Base-by-base conservation (phyloP, 2,888 invertebrate genomes). In the Drosophila anomalipes region DNA sequence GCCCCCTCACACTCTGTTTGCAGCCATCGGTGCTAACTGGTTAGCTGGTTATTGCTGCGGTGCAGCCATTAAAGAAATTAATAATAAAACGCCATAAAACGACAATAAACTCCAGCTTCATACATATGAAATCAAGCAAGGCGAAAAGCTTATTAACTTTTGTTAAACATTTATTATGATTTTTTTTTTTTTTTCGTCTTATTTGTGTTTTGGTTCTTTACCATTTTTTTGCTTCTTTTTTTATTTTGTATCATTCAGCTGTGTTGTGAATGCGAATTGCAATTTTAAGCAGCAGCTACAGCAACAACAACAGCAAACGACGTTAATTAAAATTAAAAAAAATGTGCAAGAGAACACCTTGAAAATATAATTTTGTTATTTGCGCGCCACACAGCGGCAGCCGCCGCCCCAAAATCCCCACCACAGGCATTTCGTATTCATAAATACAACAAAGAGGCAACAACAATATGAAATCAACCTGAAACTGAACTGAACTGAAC, bases 281-380 rank as follows among this genome's bases (percentile, higher is more conserved):
- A 85, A 74, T 80, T 82, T 77, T 71, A 80, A 74, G 81, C 88
- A 73, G 70, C 70, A 70, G 60, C 71, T 71, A 52, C 66, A 82
- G 16, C 75, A 58, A 16, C 62, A 60, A n/a, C 22, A 22, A 44
- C 44, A 74, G 28, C 76, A 59, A 19, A 47, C 70, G 65, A 86
- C 80, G 89, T 89, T 89, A 86, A 86, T 86, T 86, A 86, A 89
- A 89, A 86, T 86, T 81, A 7, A 37, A 33, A 33, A 39, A 57
- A 77, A 86, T 85, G 82, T 84, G 84, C 88, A 80, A 82, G 79
- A 86, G 86, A 86, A 86, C 86, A 86, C 86, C 86, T 86, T 86
- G 86, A 79, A 89, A 86, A 89, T 89, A 89, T 85, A 85, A 89
- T 86, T 85, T 89, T 87, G 88, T 89, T 86, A 83, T 83, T 83